phyloP scores from a whole-genome alignment of 2,888 invertebrate genomes.

The Nomada lathburiana region DNA sequence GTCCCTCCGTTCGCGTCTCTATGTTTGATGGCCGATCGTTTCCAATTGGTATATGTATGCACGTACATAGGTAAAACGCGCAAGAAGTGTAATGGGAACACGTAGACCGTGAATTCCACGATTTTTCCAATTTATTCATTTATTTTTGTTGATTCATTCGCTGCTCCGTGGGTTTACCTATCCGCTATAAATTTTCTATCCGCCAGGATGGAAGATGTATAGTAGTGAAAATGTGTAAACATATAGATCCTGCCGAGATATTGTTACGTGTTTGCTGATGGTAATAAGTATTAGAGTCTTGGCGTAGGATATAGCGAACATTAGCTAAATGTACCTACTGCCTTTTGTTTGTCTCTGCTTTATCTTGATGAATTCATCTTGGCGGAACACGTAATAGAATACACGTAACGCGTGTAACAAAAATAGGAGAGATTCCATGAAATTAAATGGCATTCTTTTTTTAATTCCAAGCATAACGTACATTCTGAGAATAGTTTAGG shows the following conservation, averaged over 20 bases:
- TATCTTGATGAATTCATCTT: slow-evolving; percentile 31
- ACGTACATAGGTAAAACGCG: background rate
- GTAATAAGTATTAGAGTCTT: slow-evolving; percentile 21
- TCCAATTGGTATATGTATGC: background rate
- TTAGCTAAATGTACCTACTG: background rate
- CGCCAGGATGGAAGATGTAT: background rate
- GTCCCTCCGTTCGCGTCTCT: slow-evolving; percentile 45
- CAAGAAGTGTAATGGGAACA: too few species aligned
- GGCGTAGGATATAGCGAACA: background rate
- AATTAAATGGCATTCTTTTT: background rate
- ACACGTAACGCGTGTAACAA: background rate
- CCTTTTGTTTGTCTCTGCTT: slow-evolving; percentile 4
- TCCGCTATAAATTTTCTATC: background rate
- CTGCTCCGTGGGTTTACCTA: too few species aligned
- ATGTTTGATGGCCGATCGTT: slow-evolving; percentile 30
- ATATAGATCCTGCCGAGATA: slow-evolving; percentile 15
- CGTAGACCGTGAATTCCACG: too few species aligned
- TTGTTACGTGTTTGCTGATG: background rate
- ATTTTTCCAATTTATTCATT: background rate
- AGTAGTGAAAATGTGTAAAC: background rate
- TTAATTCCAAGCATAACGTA: background rate
- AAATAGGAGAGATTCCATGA: slow-evolving; percentile 19
- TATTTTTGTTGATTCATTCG: background rate
- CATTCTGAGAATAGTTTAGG: background rate
- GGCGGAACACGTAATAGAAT: slow-evolving; percentile 17